Conservation (phyloP, 2,888 invertebrate genomes). For the Aleiodes leptofemur region DNA sequence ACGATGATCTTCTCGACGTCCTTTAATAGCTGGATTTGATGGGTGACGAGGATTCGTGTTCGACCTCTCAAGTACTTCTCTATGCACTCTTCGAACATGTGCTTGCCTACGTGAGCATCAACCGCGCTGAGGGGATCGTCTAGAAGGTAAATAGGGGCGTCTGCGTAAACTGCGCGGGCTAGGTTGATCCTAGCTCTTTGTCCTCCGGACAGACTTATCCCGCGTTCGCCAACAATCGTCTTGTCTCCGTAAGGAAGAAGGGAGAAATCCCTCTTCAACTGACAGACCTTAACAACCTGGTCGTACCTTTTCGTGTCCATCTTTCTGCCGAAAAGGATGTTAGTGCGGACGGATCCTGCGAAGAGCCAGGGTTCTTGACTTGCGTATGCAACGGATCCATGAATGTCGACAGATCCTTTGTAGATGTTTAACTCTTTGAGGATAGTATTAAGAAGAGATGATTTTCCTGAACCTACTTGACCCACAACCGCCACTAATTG, state of each 20-base stretch:
- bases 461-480: conserved; percentile 84
- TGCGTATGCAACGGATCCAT: conserved; percentile 86
- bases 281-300: conserved; percentile 83
- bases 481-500: conserved; percentile 82
- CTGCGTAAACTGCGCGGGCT: conserved; percentile 90
- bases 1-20: conserved; percentile 71
- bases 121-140: conserved; percentile 96
- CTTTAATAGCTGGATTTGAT: conserved; percentile 78
- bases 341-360: conserved; percentile 90
- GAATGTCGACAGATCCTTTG: conserved; percentile 79
- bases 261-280: conserved; percentile 85
- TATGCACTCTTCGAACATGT: conserved; percentile 90
- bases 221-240: conserved; percentile 91
- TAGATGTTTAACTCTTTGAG: conserved; percentile 85
- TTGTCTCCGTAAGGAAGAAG: conserved; percentile 88
- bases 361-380: conserved; percentile 93
- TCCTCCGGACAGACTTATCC: conserved; percentile 90
- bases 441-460: conserved; percentile 81
- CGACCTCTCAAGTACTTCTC: conserved; percentile 78
- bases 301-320: conserved; percentile 83
- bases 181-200: conserved; percentile 87
- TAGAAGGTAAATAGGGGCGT: conserved; percentile 90
- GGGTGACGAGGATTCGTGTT: conserved; percentile 79
- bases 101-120: conserved; percentile 87
- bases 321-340: conserved; percentile 91